Percentiles rank a stretch among this genome's conserved stretches.
These are phyloP conservation scores for Sialis fuliginosa DNA, from an alignment of 2,888 invertebrate species.

Conservation along the genomic window DNA sequence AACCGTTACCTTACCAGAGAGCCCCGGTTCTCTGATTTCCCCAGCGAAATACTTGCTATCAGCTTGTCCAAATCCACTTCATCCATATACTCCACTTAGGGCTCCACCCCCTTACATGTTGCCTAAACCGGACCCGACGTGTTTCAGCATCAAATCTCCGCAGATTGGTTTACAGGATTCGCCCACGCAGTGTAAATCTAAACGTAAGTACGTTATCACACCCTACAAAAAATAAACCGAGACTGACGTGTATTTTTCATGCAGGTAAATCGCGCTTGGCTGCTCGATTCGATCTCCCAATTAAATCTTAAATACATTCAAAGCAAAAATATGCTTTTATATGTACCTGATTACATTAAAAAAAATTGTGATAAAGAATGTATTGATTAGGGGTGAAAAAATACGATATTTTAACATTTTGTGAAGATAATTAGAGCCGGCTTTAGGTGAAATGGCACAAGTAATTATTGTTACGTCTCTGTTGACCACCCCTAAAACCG, in stretches of 20 bases:
- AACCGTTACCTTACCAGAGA: slow-evolving; percentile 19
- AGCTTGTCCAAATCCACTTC: slow-evolving; percentile 15
- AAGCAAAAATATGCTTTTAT: too few species aligned
- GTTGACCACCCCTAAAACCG: too few species aligned
- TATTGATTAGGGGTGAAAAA: too few species aligned
- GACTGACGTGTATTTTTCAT: slow-evolving; percentile 8
- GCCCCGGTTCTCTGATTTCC: slow-evolving; percentile 20
- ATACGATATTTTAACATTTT: too few species aligned
- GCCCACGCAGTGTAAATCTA: neutral
- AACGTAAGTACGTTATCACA: neutral
- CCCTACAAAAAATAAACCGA: neutral
- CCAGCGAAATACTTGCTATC: slow-evolving; percentile 19
- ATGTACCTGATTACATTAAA: too few species aligned
- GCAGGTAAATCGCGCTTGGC: slow-evolving; percentile 26
- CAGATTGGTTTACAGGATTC: too few species aligned
- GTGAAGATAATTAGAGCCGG: too few species aligned
- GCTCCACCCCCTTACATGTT: slow-evolving; percentile 22
- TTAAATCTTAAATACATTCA: slow-evolving; percentile 8
- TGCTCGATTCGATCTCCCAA: slow-evolving; percentile 25
- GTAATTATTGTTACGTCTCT: too few species aligned
- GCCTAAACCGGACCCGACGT: slow-evolving; percentile 20
- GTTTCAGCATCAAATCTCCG: too few species aligned
- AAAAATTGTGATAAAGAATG: too few species aligned
- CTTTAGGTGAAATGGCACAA: too few species aligned
- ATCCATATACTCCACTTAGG: slow-evolving; percentile 12